Base-by-base conservation (phyloP, 2,113 vertebrate genomes). In the Nothocercus julius region DNA sequence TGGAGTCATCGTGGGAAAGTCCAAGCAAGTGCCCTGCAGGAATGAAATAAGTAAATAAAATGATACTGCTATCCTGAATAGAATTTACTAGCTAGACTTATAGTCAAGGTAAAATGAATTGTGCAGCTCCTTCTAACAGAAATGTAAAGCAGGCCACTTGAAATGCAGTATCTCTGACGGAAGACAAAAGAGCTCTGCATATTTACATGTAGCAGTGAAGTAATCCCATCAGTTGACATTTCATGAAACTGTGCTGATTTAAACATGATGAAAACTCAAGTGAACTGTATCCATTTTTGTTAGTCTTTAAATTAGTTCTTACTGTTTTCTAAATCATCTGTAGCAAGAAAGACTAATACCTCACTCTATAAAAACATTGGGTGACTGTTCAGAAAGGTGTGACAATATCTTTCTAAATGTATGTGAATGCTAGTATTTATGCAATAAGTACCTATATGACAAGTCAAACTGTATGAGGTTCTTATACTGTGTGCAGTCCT, bases 1-100 rank as follows among this genome's bases (percentile, higher is more conserved):
- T 99, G 69, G 99, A 99, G 97, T 99, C 99, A 2, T 99, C 99
- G 16, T 99, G 99, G 77, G 99, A 99, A 93, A 99, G 98, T 25
- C 99, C 99, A 63, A 99, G 98, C 49, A 99, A 98, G 93, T 99
- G 99, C 22, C 99, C 99, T 99, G 85, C 5, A 56, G 66, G 66
- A 90, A 91, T 62, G 10, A 68, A 95, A 76, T 13, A 77, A 64
- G 77, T 47, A 75, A 80, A 69, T 69, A 45, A 34, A 68, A 83
- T 76, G 1, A 28, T 6, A 36, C 19, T 13, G 32, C 32, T 75
- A 14, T 32, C 4, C 20, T 9, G 30, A 62, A 53, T 13, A 68
- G 49, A 80, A 30, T 40, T 74, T 22, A 86, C 32, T 6, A 84
- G 11, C 44, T 78, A 32, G 40, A 94, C 28, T 77, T 53, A 86